Evolutionary conservation across 2,113 vertebrate species (phyloP), one percentile per base, ranked within the genome.

Genomic region (Thamnaconus septentrionalis): DNA sequence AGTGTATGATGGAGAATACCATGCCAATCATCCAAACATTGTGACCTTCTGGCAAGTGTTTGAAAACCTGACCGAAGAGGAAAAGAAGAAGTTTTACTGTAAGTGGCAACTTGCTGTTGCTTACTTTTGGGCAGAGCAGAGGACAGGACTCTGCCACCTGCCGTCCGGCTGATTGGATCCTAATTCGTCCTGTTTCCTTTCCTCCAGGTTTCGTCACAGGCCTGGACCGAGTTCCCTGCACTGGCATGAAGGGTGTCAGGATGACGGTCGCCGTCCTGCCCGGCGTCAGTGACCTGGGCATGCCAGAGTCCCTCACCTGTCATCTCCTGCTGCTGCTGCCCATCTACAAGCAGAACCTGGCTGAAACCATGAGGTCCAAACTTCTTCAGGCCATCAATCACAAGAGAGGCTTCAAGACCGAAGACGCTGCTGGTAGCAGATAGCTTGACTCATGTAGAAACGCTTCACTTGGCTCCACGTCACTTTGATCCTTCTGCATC

Each of bases 21-120:
- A 84, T 4, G 76, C 41, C 6, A 59, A 43, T 0, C 94, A 95
- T 59, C 89, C 88, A 46, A 94, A 88, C 50, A 90, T 92, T 47
- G 1, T 88, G 4, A 90, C 65, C 53, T 95, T 96, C 83, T 95
- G 94, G 94, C 59, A 93, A 59, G 93, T 92, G 79, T 94, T 96
- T 79, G 92, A 93, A 41, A 77, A 84, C 40, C 73, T 95, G 62
- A 78, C 86, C 39, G 48, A 66, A 0, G 79, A 90, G 7, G 75
- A 94, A 53, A 95, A 94, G 86, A 94, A 91, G 74, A 78, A 72
- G 9, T 94, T 96, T 72, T 82, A 95, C 2, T 60, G 94, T 95
- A 89, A 85, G 93, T 90, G 50, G 53, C 4, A 1, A 12, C 50
- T 52, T 50, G 10, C 3, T 50, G 48, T n/a, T 31, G n/a, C n/a